phyloP scores from a whole-genome alignment of 2,888 invertebrate species.

The Ephialtes manifestator region DNA sequence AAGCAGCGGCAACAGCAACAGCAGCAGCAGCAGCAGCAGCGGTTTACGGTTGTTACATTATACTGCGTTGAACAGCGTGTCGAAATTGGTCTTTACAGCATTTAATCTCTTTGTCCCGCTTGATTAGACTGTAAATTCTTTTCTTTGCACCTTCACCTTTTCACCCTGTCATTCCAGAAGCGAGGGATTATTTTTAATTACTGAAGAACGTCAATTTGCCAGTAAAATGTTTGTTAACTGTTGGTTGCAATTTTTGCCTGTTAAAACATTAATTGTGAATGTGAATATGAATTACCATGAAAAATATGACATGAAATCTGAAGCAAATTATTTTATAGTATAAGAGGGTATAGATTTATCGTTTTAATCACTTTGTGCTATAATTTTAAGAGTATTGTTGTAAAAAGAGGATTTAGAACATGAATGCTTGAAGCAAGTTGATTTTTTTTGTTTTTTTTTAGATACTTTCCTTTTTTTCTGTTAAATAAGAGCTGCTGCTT shows the following conservation, averaged over 20 bases:
- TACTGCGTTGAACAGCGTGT: conserved; percentile 53
- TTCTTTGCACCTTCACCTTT: not conserved
- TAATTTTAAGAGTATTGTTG: not conserved
- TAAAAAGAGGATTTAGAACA: not conserved
- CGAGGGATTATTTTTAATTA: not conserved
- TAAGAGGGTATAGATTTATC: not conserved
- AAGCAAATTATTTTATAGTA: not conserved
- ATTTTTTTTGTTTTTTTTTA: not conserved
- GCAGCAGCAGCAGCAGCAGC: conserved; percentile 19
- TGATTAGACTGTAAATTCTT: conserved; percentile 24
- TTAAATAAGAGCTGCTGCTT: not conserved
- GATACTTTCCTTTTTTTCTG: not conserved
- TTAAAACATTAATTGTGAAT: not conserved
- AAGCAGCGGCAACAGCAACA: conserved; percentile 19
- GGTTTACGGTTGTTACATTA: conserved; percentile 58
- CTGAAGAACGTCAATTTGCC: not conserved
- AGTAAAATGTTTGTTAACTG: not conserved
- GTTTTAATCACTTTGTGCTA: not conserved
- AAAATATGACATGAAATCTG: not conserved
- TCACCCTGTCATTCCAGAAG: not conserved
- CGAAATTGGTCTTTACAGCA: conserved; percentile 33
- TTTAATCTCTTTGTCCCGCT: conserved; percentile 44
- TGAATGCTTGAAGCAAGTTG: not conserved
- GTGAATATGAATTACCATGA: not conserved
- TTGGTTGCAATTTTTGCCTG: not conserved